phyloP scores from a whole-genome alignment of 2,797 vertebrate genomes.

The Chaenodraco wilsoni region DNA sequence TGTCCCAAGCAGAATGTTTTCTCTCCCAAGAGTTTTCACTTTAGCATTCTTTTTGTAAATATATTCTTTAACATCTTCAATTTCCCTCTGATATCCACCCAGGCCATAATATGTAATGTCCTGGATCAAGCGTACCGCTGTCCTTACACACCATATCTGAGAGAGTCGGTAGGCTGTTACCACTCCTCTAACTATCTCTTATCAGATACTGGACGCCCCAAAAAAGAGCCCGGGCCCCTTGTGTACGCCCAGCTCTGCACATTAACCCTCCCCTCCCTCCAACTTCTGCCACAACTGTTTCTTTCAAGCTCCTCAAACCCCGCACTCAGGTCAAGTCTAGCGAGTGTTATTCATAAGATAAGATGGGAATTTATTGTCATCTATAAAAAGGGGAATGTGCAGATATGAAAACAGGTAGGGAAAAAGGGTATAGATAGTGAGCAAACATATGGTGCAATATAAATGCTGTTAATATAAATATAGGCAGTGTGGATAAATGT shows the following conservation, averaged over 20 bases:
- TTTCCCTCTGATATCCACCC: not conserved
- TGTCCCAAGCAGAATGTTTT: not conserved
- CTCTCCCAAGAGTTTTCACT: not conserved
- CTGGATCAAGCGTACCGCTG: not conserved
- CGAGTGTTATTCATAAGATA: not conserved
- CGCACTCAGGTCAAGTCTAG: not conserved
- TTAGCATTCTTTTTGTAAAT: no score
- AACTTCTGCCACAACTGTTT: constrained; percentile 23
- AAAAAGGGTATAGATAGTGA: no score
- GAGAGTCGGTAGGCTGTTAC: constrained; percentile 19
- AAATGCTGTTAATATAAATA: no score
- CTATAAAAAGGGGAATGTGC: no score
- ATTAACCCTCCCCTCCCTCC: constrained; percentile 23
- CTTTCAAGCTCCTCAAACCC: constrained; percentile 13
- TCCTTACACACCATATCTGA: constrained; percentile 25
- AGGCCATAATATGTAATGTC: not conserved
- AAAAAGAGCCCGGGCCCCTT: constrained; percentile 42
- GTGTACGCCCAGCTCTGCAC: constrained; percentile 51
- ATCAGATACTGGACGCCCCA: constrained; percentile 47
- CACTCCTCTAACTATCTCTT: constrained; percentile 35
- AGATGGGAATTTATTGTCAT: no score
- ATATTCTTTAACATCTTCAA: not conserved
- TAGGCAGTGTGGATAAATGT: no score
- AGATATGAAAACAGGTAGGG: no score
- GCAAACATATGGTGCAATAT: no score